Evolutionary conservation across 2,888 invertebrate genomes (phyloP).

Genomic region (Lycia hirtaria): DNA sequence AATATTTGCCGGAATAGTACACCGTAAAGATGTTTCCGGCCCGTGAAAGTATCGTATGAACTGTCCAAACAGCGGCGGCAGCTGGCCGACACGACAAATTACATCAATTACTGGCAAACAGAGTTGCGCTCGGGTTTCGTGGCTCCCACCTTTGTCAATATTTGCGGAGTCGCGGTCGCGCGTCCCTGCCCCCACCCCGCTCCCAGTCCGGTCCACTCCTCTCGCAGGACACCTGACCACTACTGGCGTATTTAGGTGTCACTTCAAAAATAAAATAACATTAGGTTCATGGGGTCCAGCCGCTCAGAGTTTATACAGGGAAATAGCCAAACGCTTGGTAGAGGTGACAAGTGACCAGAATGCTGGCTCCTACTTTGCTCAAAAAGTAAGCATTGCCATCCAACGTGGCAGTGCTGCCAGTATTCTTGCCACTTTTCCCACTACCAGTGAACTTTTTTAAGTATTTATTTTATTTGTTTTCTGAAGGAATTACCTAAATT

Average conservation of each 20-base stretch:
- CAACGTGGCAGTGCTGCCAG: no score
- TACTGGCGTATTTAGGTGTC: constrained; percentile 3
- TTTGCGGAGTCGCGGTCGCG: constrained; percentile 64
- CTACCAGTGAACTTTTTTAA: no score
- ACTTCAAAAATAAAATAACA: background rate
- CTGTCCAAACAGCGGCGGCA: constrained; percentile 75
- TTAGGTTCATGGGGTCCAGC: no score
- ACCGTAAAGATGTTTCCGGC: constrained; percentile 82
- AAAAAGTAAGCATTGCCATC: no score
- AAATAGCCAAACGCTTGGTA: no score
- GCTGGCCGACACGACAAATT: constrained; percentile 85
- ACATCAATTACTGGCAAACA: constrained; percentile 84
- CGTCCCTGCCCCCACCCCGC: constrained; percentile 38
- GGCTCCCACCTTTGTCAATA: constrained; percentile 83
- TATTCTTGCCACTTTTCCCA: no score
- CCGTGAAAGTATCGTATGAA: constrained; percentile 81
- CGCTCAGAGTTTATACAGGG: no score
- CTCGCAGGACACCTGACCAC: constrained; percentile 32
- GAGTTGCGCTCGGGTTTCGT: constrained; percentile 73
- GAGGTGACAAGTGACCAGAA: no score
- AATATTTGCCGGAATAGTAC: constrained; percentile 81
- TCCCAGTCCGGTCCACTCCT: constrained; percentile 20
- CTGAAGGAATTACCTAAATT: no score
- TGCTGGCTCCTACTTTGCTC: background rate
- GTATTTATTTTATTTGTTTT: no score